These are phyloP conservation scores for Ypsolopha scabrella DNA, from an alignment of 2,888 invertebrate genomes.

Conservation along the genomic window DNA sequence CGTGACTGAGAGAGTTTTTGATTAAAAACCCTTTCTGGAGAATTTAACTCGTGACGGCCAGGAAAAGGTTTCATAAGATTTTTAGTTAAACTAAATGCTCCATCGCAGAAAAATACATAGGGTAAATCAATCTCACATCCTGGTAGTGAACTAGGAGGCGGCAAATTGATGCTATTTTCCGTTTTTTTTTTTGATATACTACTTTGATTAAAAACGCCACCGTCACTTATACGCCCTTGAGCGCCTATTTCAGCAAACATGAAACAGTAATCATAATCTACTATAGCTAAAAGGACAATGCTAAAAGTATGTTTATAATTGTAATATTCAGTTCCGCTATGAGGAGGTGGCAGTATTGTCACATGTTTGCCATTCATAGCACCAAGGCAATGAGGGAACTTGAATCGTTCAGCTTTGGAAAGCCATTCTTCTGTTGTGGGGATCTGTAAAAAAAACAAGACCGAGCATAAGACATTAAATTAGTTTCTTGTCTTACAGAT, in stretches of 20 bases:
- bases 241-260: slow-evolving; percentile 19
- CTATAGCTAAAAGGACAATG: slow-evolving; percentile 16
- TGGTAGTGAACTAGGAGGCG: background rate
- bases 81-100: slow-evolving; percentile 2
- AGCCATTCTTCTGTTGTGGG: slow-evolving; percentile 14
- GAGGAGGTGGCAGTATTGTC: background rate
- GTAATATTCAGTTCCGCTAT: slow-evolving; percentile 18
- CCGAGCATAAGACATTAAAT: too few relatives aligned
- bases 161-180: background rate
- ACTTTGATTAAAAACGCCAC: background rate
- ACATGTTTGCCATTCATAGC: slow-evolving; percentile 3
- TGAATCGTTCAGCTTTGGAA: slow-evolving; percentile 8
- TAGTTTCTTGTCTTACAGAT: too few relatives aligned
- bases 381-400: slow-evolving; percentile 14
- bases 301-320: slow-evolving; percentile 18
- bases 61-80: slow-evolving; percentile 3
- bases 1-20: background rate
- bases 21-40: background rate
- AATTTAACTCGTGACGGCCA: slow-evolving; percentile 1
- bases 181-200: background rate
- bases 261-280: slow-evolving; percentile 20
- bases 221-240: background rate
- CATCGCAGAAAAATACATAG: slow-evolving; percentile 3
- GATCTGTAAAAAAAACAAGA: slow-evolving; percentile 6
- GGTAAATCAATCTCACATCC: background rate